Percentiles rank a stretch among this genome's conserved stretches.
Conservation (phyloP, 2,113 vertebrate species). For the Bubalus kerabau region DNA sequence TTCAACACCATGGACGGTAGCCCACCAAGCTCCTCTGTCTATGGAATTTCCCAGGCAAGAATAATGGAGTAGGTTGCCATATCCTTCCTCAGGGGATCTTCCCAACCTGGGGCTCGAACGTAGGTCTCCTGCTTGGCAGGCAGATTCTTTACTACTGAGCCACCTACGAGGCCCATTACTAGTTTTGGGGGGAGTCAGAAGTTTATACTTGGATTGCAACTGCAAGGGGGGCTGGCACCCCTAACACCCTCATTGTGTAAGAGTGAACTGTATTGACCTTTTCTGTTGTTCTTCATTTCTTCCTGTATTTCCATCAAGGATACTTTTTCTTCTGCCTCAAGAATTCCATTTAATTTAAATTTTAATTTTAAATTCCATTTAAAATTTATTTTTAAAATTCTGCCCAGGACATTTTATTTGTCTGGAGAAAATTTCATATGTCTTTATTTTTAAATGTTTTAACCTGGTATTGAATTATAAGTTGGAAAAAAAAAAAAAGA, state of each 20-base stretch:
- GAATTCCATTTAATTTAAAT: neutral
- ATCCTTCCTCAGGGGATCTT: neutral
- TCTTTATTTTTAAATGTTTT: neutral
- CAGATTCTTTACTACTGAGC: neutral
- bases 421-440: neutral
- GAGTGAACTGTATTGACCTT: neutral
- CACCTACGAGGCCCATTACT: neutral
- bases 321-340: neutral
- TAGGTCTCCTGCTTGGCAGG: neutral
- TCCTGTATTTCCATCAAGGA: neutral
- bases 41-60: neutral
- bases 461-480: neutral
- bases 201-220: neutral
- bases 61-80: neutral
- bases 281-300: neutral
- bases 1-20: neutral
- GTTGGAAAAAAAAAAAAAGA: neutral
- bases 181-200: neutral
- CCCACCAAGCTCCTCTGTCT: neutral
- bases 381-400: neutral
- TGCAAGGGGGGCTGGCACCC: neutral
- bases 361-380: neutral
- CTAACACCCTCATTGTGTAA: neutral
- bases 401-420: neutral
- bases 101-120: accelerated